phyloP scores from a whole-genome alignment of 2,113 vertebrate genomes.

The Anhinga anhinga region DNA sequence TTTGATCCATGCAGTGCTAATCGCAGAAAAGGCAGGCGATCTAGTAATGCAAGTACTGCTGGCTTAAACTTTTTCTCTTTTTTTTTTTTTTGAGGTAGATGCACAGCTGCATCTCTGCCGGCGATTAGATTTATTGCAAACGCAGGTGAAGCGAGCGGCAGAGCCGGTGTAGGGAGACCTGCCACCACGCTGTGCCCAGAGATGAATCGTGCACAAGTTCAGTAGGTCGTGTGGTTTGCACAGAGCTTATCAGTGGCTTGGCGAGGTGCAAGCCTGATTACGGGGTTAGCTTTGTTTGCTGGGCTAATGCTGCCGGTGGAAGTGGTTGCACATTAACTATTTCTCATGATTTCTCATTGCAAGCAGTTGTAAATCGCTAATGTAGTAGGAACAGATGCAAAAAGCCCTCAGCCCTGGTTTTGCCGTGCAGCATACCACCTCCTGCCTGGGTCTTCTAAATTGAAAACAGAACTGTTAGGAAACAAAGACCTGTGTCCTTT shows the following conservation, averaged over 20 bases:
- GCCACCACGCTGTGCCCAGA: rapidly evolving
- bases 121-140: not conserved
- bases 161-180: not conserved
- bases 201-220: not conserved
- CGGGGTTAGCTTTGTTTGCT: not conserved
- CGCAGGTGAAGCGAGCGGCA: not conserved
- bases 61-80: not conserved
- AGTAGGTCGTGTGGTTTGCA: not conserved
- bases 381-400: not conserved
- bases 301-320: not conserved
- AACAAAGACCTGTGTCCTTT: not conserved
- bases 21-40: not conserved
- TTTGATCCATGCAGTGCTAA: not conserved
- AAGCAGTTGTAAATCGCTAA: not conserved
- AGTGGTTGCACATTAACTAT: not conserved
- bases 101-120: not conserved
- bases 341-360: not conserved
- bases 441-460: not conserved
- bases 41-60: not conserved
- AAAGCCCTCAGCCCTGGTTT: not conserved
- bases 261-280: not conserved
- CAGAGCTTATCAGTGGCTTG: rapidly evolving
- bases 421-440: not conserved
- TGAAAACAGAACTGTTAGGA: not conserved
- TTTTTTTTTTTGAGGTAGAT: not conserved